These are phyloP conservation scores for Stenurella melanura DNA, from an alignment of 2,888 invertebrate genomes.

Conservation along the genomic window DNA sequence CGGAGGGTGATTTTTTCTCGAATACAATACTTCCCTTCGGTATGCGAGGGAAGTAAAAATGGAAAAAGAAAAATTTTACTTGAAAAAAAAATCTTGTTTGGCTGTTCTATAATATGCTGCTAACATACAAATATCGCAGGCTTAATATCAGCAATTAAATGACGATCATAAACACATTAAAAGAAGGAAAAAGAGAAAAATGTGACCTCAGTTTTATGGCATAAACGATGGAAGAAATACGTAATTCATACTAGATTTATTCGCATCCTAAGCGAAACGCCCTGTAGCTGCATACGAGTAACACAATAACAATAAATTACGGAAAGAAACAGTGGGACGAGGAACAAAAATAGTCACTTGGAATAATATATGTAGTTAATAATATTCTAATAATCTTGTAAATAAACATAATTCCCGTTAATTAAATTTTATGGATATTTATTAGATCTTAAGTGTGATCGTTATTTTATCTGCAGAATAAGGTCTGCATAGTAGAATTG, in stretches of 20 bases:
- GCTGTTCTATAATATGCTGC: too few species aligned
- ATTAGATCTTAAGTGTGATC: constrained; percentile 37
- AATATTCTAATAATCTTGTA: constrained; percentile 24
- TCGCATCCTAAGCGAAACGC: not conserved
- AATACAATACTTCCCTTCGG: too few species aligned
- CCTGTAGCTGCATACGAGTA: not conserved
- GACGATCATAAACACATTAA: not conserved
- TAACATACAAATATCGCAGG: too few species aligned
- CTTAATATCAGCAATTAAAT: too few species aligned
- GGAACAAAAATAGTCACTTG: not conserved
- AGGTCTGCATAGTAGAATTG: constrained; percentile 14
- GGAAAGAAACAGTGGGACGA: not conserved
- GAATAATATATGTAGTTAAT: constrained; percentile 26
- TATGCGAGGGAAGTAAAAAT: too few species aligned
- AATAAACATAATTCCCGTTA: constrained; percentile 33
- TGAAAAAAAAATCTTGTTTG: too few species aligned
- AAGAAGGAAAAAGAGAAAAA: not conserved
- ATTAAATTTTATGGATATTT: constrained; percentile 47
- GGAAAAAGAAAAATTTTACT: too few species aligned
- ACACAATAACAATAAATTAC: constrained; percentile 2
- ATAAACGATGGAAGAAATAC: not conserved
- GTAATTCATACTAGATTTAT: not conserved
- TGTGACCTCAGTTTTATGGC: not conserved
- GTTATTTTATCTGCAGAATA: constrained; percentile 30
- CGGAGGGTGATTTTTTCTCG: too few species aligned